Base-by-base conservation (phyloP, 1,140 invertebrate species). In the Papilio xuthus region DNA sequence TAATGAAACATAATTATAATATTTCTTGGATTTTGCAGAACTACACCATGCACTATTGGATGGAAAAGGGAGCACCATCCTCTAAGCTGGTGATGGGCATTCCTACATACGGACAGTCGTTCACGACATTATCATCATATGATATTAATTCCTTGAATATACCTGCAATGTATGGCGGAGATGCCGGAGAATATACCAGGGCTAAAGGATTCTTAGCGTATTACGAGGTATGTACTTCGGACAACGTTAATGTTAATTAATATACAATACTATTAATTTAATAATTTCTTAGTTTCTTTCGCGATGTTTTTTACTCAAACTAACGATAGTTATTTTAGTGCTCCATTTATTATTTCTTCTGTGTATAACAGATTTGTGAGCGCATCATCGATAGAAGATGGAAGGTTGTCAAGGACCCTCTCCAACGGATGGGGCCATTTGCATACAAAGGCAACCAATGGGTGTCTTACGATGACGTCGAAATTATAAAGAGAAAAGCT, bases 61-160 rank as follows among this genome's bases (percentile, higher is more conserved):
- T 98, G 28, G 95, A 96, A 4, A 96, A 97, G 85, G 98, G 98
- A 26, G 97, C 97, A 0, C 96, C 97, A 4, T 93, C 96, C 0
- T 95, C 96, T 26, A 98, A 97, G 83, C 94, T 98, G 18, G 95
- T 98, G 0, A 96, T 98, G 96, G 98, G 98, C 73, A 97, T 98
- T 95, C 98, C 97, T 1, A 89, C 98, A n/a, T 99, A 98, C 87
- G 98, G 98, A 0, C 97, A 98, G 88, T 96, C 97, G 1, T 98
- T 98, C 86, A 96, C 96, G 0, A 92, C 93, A 42, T 80, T 82
- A 76, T 88, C 89, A 42, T 83, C 86, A 86, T 82, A 86, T 85
- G 28, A 82, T 79, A 75, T 81, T 79, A 81, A 78, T 83, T 96
- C 96, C 0, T 88, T 98, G 2, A 97, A 97, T 86, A 95, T 96